These are phyloP conservation scores for Acanthosepion lycidas DNA, from an alignment of 2,888 invertebrate genomes.

Conservation along the genomic window DNA sequence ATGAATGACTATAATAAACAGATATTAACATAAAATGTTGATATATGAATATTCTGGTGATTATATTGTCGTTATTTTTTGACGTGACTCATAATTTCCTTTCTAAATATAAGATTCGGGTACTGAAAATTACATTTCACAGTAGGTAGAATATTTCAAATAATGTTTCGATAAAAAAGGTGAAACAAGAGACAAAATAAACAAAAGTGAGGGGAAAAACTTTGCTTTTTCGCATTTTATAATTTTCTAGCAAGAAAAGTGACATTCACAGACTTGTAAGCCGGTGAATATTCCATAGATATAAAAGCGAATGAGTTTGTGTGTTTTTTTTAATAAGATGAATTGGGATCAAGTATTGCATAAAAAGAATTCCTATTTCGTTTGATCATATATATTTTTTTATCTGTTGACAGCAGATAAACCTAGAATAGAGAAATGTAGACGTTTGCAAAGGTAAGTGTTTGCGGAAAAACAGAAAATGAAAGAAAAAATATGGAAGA, in stretches of 20 bases:
- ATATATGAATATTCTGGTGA: background rate
- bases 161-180: too few relatives aligned
- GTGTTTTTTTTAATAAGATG: background rate
- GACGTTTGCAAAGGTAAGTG: too few relatives aligned
- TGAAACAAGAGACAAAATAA: too few relatives aligned
- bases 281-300: background rate
- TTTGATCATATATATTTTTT: background rate
- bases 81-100: too few relatives aligned
- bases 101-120: too few relatives aligned
- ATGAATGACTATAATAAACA: background rate
- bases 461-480: too few relatives aligned
- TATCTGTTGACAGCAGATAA: background rate
- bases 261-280: background rate
- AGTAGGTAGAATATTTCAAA: too few relatives aligned
- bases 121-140: too few relatives aligned
- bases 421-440: background rate
- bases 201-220: too few relatives aligned
- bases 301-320: background rate
- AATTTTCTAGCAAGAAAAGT: background rate
- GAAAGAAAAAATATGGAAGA: too few relatives aligned
- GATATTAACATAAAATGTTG: background rate
- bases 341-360: background rate
- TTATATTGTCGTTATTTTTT: too few relatives aligned
- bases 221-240: background rate
- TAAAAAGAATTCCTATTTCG: background rate